phyloP scores from a whole-genome alignment of 2,797 vertebrate species.

The Spinus olivaceus region DNA sequence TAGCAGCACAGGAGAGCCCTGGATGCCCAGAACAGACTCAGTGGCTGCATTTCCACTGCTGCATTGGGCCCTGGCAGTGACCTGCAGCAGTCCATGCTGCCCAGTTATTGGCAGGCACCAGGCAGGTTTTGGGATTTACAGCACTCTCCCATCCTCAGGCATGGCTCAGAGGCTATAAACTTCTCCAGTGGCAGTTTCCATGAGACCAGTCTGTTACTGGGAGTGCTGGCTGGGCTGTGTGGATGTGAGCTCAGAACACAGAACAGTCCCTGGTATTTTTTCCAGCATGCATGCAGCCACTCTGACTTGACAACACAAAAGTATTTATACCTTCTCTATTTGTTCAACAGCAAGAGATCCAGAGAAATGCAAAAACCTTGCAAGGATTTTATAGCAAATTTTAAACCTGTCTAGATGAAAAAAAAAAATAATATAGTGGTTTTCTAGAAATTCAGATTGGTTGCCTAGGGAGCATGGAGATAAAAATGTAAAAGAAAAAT shows the following conservation, averaged over 20 bases:
- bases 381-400: background rate
- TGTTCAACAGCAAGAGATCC: background rate
- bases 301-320: background rate
- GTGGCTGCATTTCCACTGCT: background rate
- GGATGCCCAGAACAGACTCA: background rate
- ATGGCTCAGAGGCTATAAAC: background rate
- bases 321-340: background rate
- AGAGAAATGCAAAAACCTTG: background rate
- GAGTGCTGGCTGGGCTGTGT: background rate
- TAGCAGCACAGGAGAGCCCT: background rate
- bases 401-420: background rate
- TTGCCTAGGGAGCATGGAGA: background rate
- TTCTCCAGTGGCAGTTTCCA: background rate
- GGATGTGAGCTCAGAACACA: background rate
- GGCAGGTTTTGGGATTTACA: background rate
- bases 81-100: background rate
- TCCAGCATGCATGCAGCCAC: background rate
- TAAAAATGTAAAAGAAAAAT: background rate
- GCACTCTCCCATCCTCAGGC: background rate
- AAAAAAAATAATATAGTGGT: background rate
- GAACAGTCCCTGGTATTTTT: background rate
- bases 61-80: background rate
- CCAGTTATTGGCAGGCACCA: background rate
- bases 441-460: background rate
- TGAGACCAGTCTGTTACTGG: background rate